Conservation (phyloP, 30 jellyfish, hydroid and myxozoan species). For the Calvadosia cruxmelitensis region DNA sequence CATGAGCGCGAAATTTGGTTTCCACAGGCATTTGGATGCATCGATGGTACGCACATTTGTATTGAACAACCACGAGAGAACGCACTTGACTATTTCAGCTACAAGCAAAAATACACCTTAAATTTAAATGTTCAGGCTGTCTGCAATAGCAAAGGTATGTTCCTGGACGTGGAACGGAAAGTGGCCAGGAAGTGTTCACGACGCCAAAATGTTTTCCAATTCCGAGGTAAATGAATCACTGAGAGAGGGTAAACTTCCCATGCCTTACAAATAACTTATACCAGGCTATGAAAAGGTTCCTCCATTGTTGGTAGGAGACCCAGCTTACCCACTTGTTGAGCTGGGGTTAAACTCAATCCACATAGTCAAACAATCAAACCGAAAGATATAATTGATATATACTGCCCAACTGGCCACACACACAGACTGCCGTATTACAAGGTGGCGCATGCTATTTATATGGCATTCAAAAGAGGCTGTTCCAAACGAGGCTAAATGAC, state of each 20-base stretch:
- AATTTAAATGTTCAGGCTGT: slow-evolving; percentile 48
- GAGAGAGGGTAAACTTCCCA: slow-evolving; percentile 19
- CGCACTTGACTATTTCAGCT: slow-evolving; percentile 30
- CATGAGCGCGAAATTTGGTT: slow-evolving; percentile 18
- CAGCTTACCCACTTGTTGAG: slow-evolving; percentile 60
- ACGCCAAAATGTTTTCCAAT: slow-evolving; percentile 41
- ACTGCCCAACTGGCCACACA: too few relatives aligned
- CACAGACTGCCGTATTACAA: too few relatives aligned
- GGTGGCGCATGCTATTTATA: too few relatives aligned
- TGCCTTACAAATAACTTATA: not conserved
- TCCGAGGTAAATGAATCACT: slow-evolving; percentile 11
- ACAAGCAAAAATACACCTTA: slow-evolving; percentile 18
- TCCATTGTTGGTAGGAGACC: slow-evolving; percentile 46
- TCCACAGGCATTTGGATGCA: slow-evolving; percentile 46
- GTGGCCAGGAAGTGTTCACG: slow-evolving; percentile 62
- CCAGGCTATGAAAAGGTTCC: slow-evolving; percentile 29
- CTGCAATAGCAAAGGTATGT: slow-evolving; percentile 36
- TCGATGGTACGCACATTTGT: slow-evolving; percentile 41
- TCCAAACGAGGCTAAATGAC: too few relatives aligned
- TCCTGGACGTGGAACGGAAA: slow-evolving; percentile 65
- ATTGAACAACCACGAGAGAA: not conserved
- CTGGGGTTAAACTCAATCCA: too few relatives aligned
- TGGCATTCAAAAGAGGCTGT: too few relatives aligned
- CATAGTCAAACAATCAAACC: too few relatives aligned
- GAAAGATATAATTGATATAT: too few relatives aligned